Base-by-base conservation (phyloP, 2,888 invertebrate genomes). In the Antheraea assamensis region DNA sequence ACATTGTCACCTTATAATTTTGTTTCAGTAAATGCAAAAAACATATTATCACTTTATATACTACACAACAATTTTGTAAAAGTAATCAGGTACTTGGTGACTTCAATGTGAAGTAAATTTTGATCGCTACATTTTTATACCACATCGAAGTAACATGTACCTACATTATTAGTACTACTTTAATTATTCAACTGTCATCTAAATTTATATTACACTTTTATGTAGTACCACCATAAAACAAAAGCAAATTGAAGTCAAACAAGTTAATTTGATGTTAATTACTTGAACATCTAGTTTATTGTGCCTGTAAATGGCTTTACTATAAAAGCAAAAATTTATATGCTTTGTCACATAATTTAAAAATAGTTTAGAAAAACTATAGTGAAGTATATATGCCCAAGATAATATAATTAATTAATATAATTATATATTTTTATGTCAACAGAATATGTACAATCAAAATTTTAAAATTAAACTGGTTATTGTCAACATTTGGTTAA, bases 71-170 rank as follows among this genome's bases (percentile, higher is more conserved):
- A 64, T 64, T 64, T 30, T 64, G 61, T 58, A n/a, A 35, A 49
- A 27, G 31, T 72, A 47, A 70, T 58, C 70, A 35, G 35, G 70
- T 73, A 70, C 42, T 55, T 35, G 55, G 73, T 75, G 71, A 78
- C 82, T 82, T 82, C 80, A 82, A 82, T 81, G 78, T 82, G 82
- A 81, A 82, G 77, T 58, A 58, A 58, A 58, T 58, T 24, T 58
- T 58, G 24, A 24, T 58, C 24, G 10, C n/a, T 71, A 66, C 49
- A 64, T 61, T 74, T 71, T 74, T 70, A 70, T 49, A 52, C 21
- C 35, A 70, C 70, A 70, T 58, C 70, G 31, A 58, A 71, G 71
- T 31, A 35, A 42, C 58, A 30, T 17, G 17, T 64, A 64, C 61
- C 61, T 17, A 64, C 61, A 64, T 27, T 64, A 61, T 64, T 30